Evolutionary conservation across 2,888 invertebrate genomes (phyloP).

Genomic region (Caenorhabditis virilis): DNA sequence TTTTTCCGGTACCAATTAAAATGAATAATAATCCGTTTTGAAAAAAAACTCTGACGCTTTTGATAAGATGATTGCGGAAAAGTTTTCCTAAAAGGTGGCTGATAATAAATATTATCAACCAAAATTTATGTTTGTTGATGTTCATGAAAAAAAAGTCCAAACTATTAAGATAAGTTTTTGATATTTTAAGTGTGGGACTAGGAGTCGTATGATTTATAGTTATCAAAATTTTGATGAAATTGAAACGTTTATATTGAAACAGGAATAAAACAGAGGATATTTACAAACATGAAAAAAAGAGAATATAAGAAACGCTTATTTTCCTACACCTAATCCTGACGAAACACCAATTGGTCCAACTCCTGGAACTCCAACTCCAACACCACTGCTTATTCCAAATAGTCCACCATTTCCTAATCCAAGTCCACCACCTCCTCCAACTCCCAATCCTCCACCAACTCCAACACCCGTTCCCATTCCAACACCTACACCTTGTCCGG

Average conservation of each 20-base stretch:
- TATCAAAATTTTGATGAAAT: neutral
- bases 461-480: conserved; percentile 14
- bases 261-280: neutral
- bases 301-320: conserved; percentile 3
- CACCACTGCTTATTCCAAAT: conserved; percentile 47
- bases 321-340: conserved; percentile 47
- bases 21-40: too few species aligned
- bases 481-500: conserved; percentile 10
- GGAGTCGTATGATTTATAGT: neutral
- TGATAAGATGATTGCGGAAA: too few species aligned
- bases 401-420: conserved; percentile 42
- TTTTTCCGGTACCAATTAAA: too few species aligned
- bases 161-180: too few species aligned
- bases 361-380: conserved; percentile 47
- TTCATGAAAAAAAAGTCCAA: too few species aligned
- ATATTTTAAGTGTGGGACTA: neutral
- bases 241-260: neutral
- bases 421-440: conserved; percentile 38
- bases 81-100: too few species aligned
- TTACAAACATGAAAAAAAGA: neutral
- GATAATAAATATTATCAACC: too few species aligned
- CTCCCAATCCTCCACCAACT: conserved; percentile 32
- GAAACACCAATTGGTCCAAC: conserved; percentile 48
- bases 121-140: too few species aligned
- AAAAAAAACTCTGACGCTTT: too few species aligned